Evolutionary conservation across 2,113 vertebrate species (phyloP), one percentile per base, ranked within the genome.

Genomic region (Prochilodus magdalenae): DNA sequence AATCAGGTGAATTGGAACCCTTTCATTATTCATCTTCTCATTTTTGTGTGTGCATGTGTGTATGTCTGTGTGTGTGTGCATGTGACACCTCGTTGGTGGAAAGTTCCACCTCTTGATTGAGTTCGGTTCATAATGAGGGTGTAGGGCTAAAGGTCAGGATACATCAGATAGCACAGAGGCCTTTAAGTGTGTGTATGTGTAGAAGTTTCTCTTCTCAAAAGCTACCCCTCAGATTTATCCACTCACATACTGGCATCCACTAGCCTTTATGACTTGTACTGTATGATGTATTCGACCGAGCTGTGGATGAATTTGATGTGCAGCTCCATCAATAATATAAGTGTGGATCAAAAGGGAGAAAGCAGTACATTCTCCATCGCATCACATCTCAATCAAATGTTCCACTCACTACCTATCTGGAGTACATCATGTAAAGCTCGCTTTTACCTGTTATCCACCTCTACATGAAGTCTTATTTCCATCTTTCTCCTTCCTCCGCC

Each of bases 1-100:
- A 90, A 91, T 91, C 88, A 89, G 86, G 86, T 87, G 85, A 92
- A 90, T 90, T 91, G 81, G 85, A 90, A 92, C 90, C 92, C 84
- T 89, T 83, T 90, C 85, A 86, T 90, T 80, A 87, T 88, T 81
- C 82, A 88, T 87, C 83, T 83, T 72, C 81, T 83, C 78, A 30
- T 74, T 63, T 86, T 86, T 86, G 53, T 82, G 88, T 87, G 87
- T 78, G 88, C 73, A 4, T 29, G 26, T 8, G 5, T 55, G 16
- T 71, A 47, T 27, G 57, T 26, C 55, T 36, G n/a, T 24, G 16
- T 14, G 14, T 63, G 40, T 70, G 40, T 55, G 66, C 53, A 14
- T 73, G 53, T 53, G n/a, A n/a, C 60, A 67, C 27, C 62, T 76
- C 60, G 27, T 60, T 80, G 36, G 15, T 59, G 63, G 51, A 70